phyloP scores from a whole-genome alignment of 2,797 vertebrate species.

The Centropyge bicolor region DNA sequence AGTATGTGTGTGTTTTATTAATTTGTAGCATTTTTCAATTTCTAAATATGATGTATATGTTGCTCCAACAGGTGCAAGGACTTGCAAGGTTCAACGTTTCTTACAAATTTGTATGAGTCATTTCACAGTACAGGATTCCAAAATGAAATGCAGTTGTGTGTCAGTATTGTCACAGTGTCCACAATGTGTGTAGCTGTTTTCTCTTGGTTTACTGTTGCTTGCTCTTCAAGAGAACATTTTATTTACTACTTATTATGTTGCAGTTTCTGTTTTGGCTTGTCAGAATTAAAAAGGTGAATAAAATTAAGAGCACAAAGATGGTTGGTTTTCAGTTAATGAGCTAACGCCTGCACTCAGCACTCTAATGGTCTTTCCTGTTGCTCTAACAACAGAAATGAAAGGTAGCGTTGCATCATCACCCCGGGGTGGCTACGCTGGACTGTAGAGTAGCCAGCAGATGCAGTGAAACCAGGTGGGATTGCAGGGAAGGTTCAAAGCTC shows the following conservation, averaged over 20 bases:
- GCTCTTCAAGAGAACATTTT: background rate
- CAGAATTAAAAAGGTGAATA: background rate
- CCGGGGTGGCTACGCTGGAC: slow-evolving; percentile 21
- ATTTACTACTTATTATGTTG: background rate
- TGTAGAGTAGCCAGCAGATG: slow-evolving; percentile 15
- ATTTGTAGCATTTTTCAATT: no score
- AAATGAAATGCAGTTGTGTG: no score
- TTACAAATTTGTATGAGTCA: no score
- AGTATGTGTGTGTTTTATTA: no score
- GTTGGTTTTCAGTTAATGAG: background rate
- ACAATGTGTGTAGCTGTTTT: background rate
- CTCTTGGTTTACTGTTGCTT: background rate
- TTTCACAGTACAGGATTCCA: no score
- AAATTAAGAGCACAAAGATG: background rate
- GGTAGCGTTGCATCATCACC: slow-evolving; percentile 39
- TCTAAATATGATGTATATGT: no score
- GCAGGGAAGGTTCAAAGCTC: slow-evolving; percentile 28
- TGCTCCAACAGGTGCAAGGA: no score
- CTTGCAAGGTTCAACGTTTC: no score
- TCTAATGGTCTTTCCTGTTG: slow-evolving; percentile 25
- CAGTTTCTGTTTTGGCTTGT: background rate
- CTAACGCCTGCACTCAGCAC: background rate
- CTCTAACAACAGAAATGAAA: slow-evolving; percentile 30
- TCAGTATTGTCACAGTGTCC: background rate
- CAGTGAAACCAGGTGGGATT: slow-evolving; percentile 28